Conservation (phyloP, 1,140 invertebrate genomes). For the Papilio polyxenes region DNA sequence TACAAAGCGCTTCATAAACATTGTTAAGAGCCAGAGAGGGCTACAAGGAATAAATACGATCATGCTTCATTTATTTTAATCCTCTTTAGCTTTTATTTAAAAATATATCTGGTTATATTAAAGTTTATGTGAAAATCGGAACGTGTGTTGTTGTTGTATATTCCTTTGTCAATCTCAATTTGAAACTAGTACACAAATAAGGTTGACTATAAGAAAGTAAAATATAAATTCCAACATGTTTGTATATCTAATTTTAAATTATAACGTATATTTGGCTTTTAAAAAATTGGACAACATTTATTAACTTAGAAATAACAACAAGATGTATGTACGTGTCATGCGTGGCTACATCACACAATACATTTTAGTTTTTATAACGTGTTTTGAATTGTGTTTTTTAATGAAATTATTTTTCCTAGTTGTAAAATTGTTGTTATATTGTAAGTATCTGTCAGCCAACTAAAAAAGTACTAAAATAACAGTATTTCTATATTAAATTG, state of each 20-base stretch:
- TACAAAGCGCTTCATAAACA: slow-evolving; percentile 24
- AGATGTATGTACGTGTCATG: too few relatives aligned
- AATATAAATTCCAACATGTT: background rate
- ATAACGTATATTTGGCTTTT: too few relatives aligned
- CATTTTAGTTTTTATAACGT: too few relatives aligned
- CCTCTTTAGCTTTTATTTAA: background rate
- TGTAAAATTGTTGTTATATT: too few relatives aligned
- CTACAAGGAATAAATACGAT: slow-evolving; percentile 20
- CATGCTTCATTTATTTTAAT: slow-evolving; percentile 18
- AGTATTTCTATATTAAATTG: too few relatives aligned
- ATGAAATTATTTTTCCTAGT: too few relatives aligned
- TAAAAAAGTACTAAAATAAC: too few relatives aligned
- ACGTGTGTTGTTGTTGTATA: background rate
- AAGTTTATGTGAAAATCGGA: background rate
- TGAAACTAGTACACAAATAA: background rate
- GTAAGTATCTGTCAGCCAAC: too few relatives aligned
- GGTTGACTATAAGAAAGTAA: background rate
- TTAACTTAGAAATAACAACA: too few relatives aligned
- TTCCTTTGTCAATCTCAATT: background rate
- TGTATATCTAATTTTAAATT: background rate
- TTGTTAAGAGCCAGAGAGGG: slow-evolving; percentile 14
- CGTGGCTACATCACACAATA: too few relatives aligned
- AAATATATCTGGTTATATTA: background rate
- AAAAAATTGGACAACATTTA: too few relatives aligned
- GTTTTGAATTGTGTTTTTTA: too few relatives aligned